A percentile compares a stretch with the other conserved stretches of the same genome.
Conservation (phyloP, 2,888 invertebrate species). For the Pimpla rufipes region DNA sequence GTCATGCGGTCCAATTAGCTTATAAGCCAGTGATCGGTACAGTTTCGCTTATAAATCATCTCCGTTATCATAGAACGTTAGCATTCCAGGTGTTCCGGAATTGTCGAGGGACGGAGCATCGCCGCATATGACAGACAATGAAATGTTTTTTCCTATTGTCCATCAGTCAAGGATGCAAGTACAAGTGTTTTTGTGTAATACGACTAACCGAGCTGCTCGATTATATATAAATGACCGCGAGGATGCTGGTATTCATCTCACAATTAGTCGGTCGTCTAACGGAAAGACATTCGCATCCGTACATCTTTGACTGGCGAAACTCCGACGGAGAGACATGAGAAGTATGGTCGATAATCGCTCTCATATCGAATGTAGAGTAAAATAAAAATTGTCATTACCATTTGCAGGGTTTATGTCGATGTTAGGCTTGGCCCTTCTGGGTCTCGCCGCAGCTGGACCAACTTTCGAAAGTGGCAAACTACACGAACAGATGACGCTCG, state of each 20-base stretch:
- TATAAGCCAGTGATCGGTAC: not conserved
- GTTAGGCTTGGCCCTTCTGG: slow-evolving; percentile 14
- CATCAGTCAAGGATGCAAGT: slow-evolving; percentile 18
- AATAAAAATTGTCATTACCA: not conserved
- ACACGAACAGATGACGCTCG: slow-evolving; percentile 34
- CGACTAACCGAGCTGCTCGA: not conserved
- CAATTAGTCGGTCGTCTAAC: slow-evolving; percentile 28
- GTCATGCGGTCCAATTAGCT: no score
- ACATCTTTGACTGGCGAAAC: not conserved
- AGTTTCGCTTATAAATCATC: slow-evolving; percentile 3
- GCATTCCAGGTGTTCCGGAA: not conserved
- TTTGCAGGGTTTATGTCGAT: not conserved
- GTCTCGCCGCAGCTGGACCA: not conserved
- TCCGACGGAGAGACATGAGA: not conserved
- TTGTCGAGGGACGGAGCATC: not conserved
- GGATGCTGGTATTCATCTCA: not conserved
- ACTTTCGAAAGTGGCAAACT: slow-evolving; percentile 8
- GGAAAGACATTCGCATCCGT: slow-evolving; percentile 9
- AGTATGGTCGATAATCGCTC: slow-evolving; percentile 10
- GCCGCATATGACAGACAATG: not conserved
- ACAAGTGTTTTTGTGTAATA: slow-evolving; percentile 19
- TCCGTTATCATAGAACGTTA: not conserved
- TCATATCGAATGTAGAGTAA: not conserved
- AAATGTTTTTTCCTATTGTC: slow-evolving; percentile 13
- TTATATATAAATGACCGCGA: not conserved